A percentile compares a stretch with the other conserved stretches of the same genome.
phyloP scores from a whole-genome alignment of 2,113 vertebrate species.

The Nyctibius bracteatus region DNA sequence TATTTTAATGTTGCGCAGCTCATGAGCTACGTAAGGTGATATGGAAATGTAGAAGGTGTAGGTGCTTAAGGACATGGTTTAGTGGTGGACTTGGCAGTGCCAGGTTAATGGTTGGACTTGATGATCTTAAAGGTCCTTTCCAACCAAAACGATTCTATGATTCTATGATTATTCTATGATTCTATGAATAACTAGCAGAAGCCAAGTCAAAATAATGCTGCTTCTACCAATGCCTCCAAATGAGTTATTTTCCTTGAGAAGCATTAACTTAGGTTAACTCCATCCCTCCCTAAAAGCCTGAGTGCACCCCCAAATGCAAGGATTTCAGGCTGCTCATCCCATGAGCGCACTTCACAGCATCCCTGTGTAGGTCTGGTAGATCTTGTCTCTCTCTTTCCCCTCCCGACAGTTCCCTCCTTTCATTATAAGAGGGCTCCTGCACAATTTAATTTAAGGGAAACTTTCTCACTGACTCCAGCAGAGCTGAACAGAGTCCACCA shows the following conservation, averaged over 20 bases:
- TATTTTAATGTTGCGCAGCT: too few relatives aligned
- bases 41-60: too few relatives aligned
- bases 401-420: not conserved
- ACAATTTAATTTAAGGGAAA: not conserved
- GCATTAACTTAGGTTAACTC: not conserved
- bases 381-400: not conserved
- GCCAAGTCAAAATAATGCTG: not conserved
- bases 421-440: not conserved
- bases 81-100: too few relatives aligned
- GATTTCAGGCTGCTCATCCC: not conserved
- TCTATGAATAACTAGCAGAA: not conserved
- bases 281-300: not conserved
- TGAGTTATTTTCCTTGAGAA: not conserved
- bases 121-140: too few relatives aligned
- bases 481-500: not conserved
- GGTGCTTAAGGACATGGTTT: too few relatives aligned
- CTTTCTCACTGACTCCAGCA: not conserved
- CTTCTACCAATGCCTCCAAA: not conserved
- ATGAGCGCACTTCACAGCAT: not conserved
- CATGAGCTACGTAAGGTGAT: too few relatives aligned
- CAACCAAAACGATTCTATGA: too few relatives aligned
- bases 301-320: not conserved
- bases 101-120: too few relatives aligned
- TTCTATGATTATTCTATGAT: too few relatives aligned
- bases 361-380: not conserved